Conservation (phyloP, 2,888 invertebrate genomes). For the Lasioglossum calceatum region DNA sequence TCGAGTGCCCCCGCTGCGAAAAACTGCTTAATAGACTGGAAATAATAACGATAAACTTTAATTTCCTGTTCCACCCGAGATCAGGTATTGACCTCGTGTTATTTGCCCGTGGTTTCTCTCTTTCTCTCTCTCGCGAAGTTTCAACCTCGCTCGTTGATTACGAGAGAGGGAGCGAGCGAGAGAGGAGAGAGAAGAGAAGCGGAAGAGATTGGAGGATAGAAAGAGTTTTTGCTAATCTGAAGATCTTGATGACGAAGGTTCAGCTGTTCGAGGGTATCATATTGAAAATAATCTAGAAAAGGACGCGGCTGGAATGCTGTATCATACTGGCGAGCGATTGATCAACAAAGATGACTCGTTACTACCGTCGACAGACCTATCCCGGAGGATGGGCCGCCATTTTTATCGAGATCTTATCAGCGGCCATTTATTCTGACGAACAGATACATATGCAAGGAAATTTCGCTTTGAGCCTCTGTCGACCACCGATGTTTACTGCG, state of each 20-base stretch:
- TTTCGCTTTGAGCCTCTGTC: slow-evolving; percentile 23
- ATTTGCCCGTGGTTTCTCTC: slow-evolving; percentile 17
- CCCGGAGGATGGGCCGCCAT: slow-evolving; percentile 24
- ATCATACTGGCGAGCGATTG: slow-evolving; percentile 60
- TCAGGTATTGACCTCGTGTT: slow-evolving; percentile 38
- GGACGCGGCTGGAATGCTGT: slow-evolving; percentile 55
- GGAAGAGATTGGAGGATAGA: slow-evolving; percentile 12
- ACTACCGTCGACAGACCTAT: slow-evolving; percentile 53
- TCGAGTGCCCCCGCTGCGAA: not conserved
- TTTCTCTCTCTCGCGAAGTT: slow-evolving; percentile 1
- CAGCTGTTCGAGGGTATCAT: slow-evolving; percentile 54
- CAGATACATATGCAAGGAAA: slow-evolving; percentile 29
- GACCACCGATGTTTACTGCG: slow-evolving; percentile 24
- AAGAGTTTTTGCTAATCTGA: slow-evolving; percentile 58
- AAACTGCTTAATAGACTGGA: slow-evolving; percentile 40
- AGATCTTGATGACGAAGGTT: slow-evolving; percentile 59
- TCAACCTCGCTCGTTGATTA: slow-evolving; percentile 26
- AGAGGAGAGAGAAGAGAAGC: slow-evolving; percentile 14
- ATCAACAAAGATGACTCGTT: slow-evolving; percentile 64
- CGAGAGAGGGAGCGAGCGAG: slow-evolving; percentile 2
- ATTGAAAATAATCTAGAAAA: slow-evolving; percentile 54
- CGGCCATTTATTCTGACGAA: slow-evolving; percentile 44
- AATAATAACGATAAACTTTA: slow-evolving; percentile 33
- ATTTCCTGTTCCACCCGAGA: slow-evolving; percentile 43
- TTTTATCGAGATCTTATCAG: slow-evolving; percentile 45